Base-by-base conservation (phyloP, 2,113 vertebrate genomes). In the Philantomba maxwellii region DNA sequence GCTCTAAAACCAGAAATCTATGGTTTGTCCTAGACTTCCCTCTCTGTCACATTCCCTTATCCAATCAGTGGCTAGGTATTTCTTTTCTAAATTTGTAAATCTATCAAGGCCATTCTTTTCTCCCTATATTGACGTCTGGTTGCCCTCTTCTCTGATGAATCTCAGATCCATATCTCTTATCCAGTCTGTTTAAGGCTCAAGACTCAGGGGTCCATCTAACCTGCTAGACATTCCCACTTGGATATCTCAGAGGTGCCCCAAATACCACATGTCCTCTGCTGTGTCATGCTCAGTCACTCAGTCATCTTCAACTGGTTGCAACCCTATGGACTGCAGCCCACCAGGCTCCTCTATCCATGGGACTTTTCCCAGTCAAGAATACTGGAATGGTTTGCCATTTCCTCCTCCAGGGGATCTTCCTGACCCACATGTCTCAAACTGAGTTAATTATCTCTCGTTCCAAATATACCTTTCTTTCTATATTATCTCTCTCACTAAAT, bases 51-150 rank as follows among this genome's bases (percentile, higher is more conserved):
- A 39, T 53, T 2, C 4, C 33, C 60, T 89, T 88, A 91, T 70
- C 51, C 28, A 94, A n/a, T 60, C 21, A 85, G 15, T 80, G 64
- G 64, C 15, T 7, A 81, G 10, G 7, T 85, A 1, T 21, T 51
- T 88, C 53, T 28, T n/a, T 75, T 95, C 26, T 88, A 96, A 93
- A 62, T 91, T 92, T 21, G 81, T 58, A 51, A 6, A 16, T 66
- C 3, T 45, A 91, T 93, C 62, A 93, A 91, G 93, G 33, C 33
- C 36, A 36, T 62, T 98, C n/a, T 95, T 94, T 51, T 19, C 28
- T 93, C 12, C 47, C 10, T 83, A 5, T 91, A 66, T 45, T 89
- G 43, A 87, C 25, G 70, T 33, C 33, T 86, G 17, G 60, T 51
- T 81, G 17, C 19, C n/a, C 89, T 83, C 36, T 78, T 96, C 80